Conservation (phyloP, 2,113 vertebrate species). For the Peromyscus californicus region DNA sequence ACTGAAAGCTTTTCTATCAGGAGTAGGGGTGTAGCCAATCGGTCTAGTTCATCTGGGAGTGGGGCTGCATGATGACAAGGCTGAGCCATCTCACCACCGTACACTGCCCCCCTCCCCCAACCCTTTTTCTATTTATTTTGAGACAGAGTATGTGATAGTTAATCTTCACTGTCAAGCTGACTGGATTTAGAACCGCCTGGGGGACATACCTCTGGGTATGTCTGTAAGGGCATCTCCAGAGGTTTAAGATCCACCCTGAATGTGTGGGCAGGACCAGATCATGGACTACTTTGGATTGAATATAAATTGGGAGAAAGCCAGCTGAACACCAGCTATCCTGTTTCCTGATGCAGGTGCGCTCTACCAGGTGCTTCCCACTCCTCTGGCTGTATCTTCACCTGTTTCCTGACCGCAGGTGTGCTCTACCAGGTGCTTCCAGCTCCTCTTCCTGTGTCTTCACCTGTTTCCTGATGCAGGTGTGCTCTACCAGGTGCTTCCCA, state of each 20-base stretch:
- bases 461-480: neutral
- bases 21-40: neutral
- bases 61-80: neutral
- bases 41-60: neutral
- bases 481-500: neutral
- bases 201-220: neutral
- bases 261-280: neutral
- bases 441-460: neutral
- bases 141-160: neutral
- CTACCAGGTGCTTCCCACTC: too few species aligned
- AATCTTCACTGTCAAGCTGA: neutral
- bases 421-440: neutral
- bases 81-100: neutral
- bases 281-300: neutral
- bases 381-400: neutral
- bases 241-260: neutral
- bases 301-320: neutral
- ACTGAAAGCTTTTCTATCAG: neutral
- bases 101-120: neutral
- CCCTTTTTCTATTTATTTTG: neutral
- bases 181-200: neutral
- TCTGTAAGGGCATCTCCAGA: neutral
- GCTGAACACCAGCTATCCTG: neutral
- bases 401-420: neutral
- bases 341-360: neutral